These are phyloP conservation scores for Berghia stephanieae DNA, from an alignment of 1,140 invertebrate genomes.

Conservation along the genomic window DNA sequence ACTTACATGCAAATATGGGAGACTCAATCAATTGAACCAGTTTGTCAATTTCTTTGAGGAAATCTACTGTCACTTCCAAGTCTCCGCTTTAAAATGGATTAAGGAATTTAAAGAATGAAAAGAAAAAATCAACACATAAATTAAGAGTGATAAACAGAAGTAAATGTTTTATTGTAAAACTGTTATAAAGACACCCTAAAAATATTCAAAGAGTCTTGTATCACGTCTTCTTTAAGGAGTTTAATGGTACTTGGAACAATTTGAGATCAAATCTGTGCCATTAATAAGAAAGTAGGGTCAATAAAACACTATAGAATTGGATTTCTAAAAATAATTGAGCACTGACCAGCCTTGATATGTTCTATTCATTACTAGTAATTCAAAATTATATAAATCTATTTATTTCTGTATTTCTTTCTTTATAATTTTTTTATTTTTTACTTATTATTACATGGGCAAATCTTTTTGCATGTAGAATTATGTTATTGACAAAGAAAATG, in stretches of 20 bases:
- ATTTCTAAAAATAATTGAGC: no score
- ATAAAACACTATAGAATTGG: no score
- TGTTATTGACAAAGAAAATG: not conserved
- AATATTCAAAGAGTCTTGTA: no score
- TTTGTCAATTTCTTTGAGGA: slow-evolving; percentile 96
- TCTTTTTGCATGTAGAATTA: not conserved
- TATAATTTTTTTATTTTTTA: no score
- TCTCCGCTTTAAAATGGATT: slow-evolving; percentile 76
- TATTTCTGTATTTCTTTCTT: not conserved
- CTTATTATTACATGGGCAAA: not conserved
- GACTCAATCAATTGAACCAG: slow-evolving; percentile 97
- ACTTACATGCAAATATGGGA: slow-evolving; percentile 97
- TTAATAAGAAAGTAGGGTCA: no score
- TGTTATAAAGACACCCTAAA: no score
- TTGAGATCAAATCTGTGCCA: no score
- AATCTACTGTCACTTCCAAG: slow-evolving; percentile 95
- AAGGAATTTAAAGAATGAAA: slow-evolving; percentile 46
- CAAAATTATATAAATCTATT: not conserved
- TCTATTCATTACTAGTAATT: not conserved
- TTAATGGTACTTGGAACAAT: no score
- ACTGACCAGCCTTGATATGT: no score
- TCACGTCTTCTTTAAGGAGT: no score
- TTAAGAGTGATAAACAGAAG: not conserved
- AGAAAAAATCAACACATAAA: not conserved
- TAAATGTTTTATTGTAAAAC: not conserved